Evolutionary conservation across 2,888 invertebrate genomes (phyloP), one percentile per base, ranked within the genome.

Genomic region (Acleris emargana): DNA sequence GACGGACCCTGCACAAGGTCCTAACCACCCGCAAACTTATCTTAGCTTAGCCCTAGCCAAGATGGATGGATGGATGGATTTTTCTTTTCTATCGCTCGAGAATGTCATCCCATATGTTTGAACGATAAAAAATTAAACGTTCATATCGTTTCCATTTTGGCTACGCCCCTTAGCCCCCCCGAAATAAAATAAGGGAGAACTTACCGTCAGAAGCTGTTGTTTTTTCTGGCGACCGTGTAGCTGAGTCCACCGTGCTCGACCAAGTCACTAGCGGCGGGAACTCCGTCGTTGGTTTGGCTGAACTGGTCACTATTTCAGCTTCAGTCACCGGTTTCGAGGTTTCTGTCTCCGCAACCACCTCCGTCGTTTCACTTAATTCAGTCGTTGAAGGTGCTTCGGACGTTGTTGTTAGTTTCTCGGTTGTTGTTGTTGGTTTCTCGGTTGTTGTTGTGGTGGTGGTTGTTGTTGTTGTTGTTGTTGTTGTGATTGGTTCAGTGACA

Each of bases 221-320:
- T 7, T 77, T 79, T 49, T 81, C 82, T 1, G 88, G 83, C 0
- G 77, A 71, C 68, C 84, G 86, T 0, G 86, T 83, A 1, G 70
- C 78, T 18, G 79, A 72, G 52, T 91, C 92, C 13, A 93, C 83
- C 0, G 76, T 73, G 38, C 86, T 86, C 18, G 94, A 93, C 94
- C 94, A 94, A 4, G 94, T 94, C 3, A 94, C 92, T 1, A 94
- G 79, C 5, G 86, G 82, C 6, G 84, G 85, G 58, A 77, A 86
- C 3, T 84, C 84, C 6, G 84, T 86, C 5, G 86, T 76, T 67
- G 77, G 62, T 13, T 68, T 68, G 9, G 67, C 72, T 58, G 72
- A 57, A 43, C 73, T 73, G 38, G 71, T 58, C 9, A 81, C 73
- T 71, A 72, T 66, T 64, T 79, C 78, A 52, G 73, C 71, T 54